Evolutionary conservation across 2,797 vertebrate genomes (phyloP), one percentile per base, ranked within the genome.

Genomic region (Taeniopygia guttata): DNA sequence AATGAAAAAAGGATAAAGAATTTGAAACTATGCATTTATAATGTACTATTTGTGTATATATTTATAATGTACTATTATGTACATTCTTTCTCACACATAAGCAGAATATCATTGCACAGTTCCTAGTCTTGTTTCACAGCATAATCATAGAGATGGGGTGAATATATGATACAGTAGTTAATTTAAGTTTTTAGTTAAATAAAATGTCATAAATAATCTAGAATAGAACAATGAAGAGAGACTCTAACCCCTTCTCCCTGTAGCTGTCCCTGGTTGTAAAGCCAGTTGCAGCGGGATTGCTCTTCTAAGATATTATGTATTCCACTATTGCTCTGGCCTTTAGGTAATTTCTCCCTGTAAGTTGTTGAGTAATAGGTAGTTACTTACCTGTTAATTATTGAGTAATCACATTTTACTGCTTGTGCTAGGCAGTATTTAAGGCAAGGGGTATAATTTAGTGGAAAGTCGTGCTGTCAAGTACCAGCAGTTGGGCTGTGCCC

Each of bases 11-110:
- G 20, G 22, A 25, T 36, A 67, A 59, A 76, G 18, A 46, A 88
- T 46, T 64, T 69, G 43, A 55, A 92, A 49, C 4, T 21, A 2
- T 46, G 16, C 58, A 75, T 81, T 55, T 88, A 13, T 73, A 48
- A 45, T 2, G 1, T 34, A 27, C 13, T 46, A 0, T 69, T 87
- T 0, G 0, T 54, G 36, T 38, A 38, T 38, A 38, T 38, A 75
- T 81, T 55, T 88, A 13, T 73, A 48, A 45, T 2, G 1, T 34
- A 27, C 13, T 46, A 0, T 69, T 38, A 42, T 0, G 0, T 54
- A 88, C 1, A 6, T 67, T 84, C 10, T 66, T 40, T 86, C 76
- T 70, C 36, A 36, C 6, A 14, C 5, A 0, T 13, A 15, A 74
- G 17, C 23, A 34, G 36, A 60, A 16, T 78, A 51, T 79, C 23